Conservation (phyloP, 2,888 invertebrate genomes). For the Ceramica pisi region DNA sequence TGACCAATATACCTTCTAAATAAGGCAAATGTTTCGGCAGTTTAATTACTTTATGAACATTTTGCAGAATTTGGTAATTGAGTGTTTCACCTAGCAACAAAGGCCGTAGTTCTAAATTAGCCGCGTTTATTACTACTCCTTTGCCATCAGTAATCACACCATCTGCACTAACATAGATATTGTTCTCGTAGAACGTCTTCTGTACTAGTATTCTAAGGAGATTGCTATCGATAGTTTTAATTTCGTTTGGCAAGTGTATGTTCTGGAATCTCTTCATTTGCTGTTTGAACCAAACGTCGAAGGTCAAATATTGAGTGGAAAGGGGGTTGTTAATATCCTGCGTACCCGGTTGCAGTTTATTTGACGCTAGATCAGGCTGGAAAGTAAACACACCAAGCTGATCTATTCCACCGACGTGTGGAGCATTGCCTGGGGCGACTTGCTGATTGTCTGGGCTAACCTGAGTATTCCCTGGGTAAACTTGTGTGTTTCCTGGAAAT, state of each 20-base stretch:
- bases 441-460: background rate
- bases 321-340: background rate
- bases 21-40: conserved; percentile 65
- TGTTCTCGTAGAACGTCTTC: conserved; percentile 71
- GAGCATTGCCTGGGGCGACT: background rate
- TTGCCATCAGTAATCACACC: conserved; percentile 70
- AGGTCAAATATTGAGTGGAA: conserved; percentile 54
- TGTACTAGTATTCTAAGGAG: conserved; percentile 68
- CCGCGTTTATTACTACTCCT: conserved; percentile 68
- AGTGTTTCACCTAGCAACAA: conserved; percentile 75
- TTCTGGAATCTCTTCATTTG: conserved; percentile 69
- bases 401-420: conserved; percentile 18
- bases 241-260: conserved; percentile 46
- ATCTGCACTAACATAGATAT: conserved; percentile 66
- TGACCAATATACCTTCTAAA: conserved; percentile 75
- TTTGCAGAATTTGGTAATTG: conserved; percentile 58
- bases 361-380: background rate
- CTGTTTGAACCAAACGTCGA: conserved; percentile 73
- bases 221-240: conserved; percentile 61
- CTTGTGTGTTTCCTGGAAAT: conserved; percentile 6
- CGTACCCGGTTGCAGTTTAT: background rate
- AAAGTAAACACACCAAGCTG: conserved; percentile 36
- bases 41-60: conserved; percentile 20
- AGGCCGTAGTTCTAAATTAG: conserved; percentile 75
- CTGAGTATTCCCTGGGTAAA: conserved; percentile 6